phyloP scores from a whole-genome alignment of 2,113 vertebrate species.

The Mus pahari region DNA sequence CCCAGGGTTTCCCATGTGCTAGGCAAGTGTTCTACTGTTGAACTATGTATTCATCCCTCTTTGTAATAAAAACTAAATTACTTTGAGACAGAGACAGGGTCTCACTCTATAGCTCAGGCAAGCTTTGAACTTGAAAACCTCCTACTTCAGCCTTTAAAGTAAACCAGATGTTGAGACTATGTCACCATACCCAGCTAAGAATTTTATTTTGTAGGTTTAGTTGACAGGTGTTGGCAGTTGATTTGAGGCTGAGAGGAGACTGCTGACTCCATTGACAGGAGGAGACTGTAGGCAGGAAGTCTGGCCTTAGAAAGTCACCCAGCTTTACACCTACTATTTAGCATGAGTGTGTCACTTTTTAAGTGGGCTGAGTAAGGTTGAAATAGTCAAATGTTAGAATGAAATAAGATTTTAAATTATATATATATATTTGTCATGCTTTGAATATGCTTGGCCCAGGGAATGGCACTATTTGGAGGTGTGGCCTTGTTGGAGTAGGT shows the following conservation, averaged over 20 bases:
- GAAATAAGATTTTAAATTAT: neutral
- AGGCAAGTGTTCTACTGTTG: neutral
- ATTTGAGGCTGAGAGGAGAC: neutral
- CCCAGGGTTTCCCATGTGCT: neutral
- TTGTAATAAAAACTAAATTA: neutral
- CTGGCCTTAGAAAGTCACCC: neutral
- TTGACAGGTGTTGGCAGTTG: neutral
- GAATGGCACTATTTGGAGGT: too few relatives aligned
- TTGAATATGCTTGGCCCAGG: too few relatives aligned
- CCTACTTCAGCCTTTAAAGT: neutral
- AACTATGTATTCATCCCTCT: neutral
- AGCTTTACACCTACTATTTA: neutral
- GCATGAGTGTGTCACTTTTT: neutral
- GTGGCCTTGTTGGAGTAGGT: too few relatives aligned
- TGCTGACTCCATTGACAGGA: neutral
- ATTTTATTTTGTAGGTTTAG: neutral
- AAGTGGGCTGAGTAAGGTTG: neutral
- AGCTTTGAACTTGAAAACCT: neutral
- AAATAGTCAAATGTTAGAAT: neutral
- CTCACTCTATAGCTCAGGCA: neutral
- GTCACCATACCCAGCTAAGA: neutral
- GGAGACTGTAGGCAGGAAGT: neutral
- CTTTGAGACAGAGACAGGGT: neutral
- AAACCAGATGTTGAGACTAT: too few relatives aligned
- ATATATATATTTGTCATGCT: too few relatives aligned